These are phyloP conservation scores for Phyto melanocephala DNA, from an alignment of 2,888 invertebrate species.

Conservation along the genomic window DNA sequence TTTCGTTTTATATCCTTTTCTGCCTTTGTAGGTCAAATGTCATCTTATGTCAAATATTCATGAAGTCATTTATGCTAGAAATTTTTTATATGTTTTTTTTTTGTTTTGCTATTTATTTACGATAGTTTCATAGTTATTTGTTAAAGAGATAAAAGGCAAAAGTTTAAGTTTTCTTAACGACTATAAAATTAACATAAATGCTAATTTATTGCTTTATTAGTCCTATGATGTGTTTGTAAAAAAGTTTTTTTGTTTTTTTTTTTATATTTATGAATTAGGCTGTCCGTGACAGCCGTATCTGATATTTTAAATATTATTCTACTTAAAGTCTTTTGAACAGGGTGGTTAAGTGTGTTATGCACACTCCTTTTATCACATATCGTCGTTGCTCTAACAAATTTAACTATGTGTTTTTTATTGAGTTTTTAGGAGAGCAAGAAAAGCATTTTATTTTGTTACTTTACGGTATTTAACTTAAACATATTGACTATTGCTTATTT, in stretches of 20 bases:
- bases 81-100: background rate
- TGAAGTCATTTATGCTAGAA: conserved; percentile 43
- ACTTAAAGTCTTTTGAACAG: too few species aligned
- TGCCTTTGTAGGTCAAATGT: conserved; percentile 34
- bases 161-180: conserved; percentile 3
- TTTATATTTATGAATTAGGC: too few species aligned
- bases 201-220: conserved; percentile 25
- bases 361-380: too few species aligned
- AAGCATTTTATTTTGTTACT: too few species aligned
- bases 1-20: background rate
- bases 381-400: too few species aligned
- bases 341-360: too few species aligned
- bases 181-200: conserved; percentile 3
- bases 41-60: conserved; percentile 51
- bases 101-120: background rate
- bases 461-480: too few species aligned
- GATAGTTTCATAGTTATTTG: background rate
- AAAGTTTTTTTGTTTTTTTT: background rate
- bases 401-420: too few species aligned
- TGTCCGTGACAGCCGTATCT: too few species aligned
- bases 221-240: conserved; percentile 3
- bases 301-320: too few species aligned
- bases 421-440: too few species aligned
- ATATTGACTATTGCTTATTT: too few species aligned
- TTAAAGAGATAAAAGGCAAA: background rate